Evolutionary conservation across 1,140 invertebrate species (phyloP), one percentile per base, ranked within the genome.

Genomic region (Tribolium madens): DNA sequence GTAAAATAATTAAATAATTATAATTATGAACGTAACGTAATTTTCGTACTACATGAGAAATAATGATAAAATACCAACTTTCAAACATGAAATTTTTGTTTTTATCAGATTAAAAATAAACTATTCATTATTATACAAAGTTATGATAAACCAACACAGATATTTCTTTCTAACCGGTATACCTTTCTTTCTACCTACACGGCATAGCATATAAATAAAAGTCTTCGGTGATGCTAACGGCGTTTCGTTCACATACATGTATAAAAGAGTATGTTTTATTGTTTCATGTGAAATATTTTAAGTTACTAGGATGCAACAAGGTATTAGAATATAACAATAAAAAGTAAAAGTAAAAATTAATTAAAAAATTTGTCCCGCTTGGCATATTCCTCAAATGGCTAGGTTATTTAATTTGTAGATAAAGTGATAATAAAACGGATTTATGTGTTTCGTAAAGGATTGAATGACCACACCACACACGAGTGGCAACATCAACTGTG

Each of bases 391-490:
- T 7, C 36, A 42, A 42, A 42, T 10, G 36, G n/a, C 36, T 42
- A 2, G 36, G 7, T 42, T 42, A 42, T 42, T 42, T 42, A 64
- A 64, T 64, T 33, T 26, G 57, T 31, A 64, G 57, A 64, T 64
- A 64, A 64, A 64, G 57, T 47, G 68, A 71, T 71, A 71, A 71
- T 50, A 71, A 50, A 71, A 17, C 9, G 15, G 31, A 71, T 71
- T 71, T 47, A 71, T 72, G 70, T 12, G 70, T 72, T 72, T 52
- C 18, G 18, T 50, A 70, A 70, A 70, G 48, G 75, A 76, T 71
- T 53, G 68, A 71, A 76, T 76, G 75, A 76, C 70, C 70, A 72
- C 70, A 72, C 73, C 75, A 76, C 75, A 76, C 64, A 69, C 75
- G 64, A 76, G 31, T 42, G 46, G 33, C 17, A 76, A 57, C 75